Base-by-base conservation (phyloP, 2,888 invertebrate genomes). In the Apamea sordens region DNA sequence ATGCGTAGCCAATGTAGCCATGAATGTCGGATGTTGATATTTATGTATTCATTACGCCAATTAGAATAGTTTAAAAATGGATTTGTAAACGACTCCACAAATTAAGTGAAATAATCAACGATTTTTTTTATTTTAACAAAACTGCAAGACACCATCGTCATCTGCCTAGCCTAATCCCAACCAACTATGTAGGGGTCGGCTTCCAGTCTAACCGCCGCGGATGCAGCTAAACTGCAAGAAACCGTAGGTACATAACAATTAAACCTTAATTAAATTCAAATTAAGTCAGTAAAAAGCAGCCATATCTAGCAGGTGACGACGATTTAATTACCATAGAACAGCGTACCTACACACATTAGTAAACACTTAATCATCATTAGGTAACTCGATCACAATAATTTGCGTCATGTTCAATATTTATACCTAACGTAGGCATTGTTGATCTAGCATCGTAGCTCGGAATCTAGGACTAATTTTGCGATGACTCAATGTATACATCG, bases 341-440 rank as follows among this genome's bases (percentile, higher is more conserved):
- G 13, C 0, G 7, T 32, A 53, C 24, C 18, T 70, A n/a, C 47
- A 28, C 50, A 69, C 47, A 47, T 47, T 47, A 10, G 4, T 56
- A n/a, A 61, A 59, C 56, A 80, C 18, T 65, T 65, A 41, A 41
- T 76, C 41, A 77, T 72, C 21, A 50, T 61, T 47, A 41, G 1
- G 10, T 24, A 47, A 41, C 36, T 15, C 44, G 44, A 61, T 47
- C 64, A 61, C 69, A 50, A 65, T n/a, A 10, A 68, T 10, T 77
- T 56, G 64, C 63, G 50, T 69, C 63, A 69, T 44, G 7, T 21
- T 32, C 24, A 7, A 18, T n/a, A 75, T 21, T 47, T 59, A 73
- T 32, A 56, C 24, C 41, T 50, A 18, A 69, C n/a, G 11, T 44
- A 77, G 15, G n/a, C 6, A 67, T 50, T 69, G 41, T 68, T 73